Percentiles rank a stretch among this genome's conserved stretches.
Evolutionary conservation across 2,113 vertebrate genomes (phyloP).

Genomic region (Alouatta palliata): DNA sequence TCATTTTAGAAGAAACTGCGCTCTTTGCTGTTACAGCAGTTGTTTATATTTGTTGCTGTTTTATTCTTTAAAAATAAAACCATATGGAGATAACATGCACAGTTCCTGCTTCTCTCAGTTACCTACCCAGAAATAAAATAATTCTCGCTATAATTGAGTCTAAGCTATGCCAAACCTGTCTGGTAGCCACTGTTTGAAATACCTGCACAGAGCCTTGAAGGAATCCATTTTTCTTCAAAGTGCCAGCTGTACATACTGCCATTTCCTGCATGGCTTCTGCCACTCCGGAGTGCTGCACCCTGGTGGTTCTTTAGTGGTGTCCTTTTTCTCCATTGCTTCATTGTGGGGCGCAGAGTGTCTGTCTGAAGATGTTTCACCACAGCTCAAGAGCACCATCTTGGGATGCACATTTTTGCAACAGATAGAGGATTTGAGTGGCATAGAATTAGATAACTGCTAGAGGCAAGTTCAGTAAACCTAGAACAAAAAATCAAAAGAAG

Average conservation of each 20-base stretch:
- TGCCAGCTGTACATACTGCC: not conserved
- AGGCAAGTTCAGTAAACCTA: not conserved
- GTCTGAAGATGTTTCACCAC: not conserved
- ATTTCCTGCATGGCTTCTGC: not conserved
- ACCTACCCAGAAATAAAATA: conserved; percentile 32
- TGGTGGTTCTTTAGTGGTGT: not conserved
- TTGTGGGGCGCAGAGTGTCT: not conserved
- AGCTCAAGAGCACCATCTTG: not conserved
- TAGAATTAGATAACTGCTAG: not conserved
- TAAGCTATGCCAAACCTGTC: not conserved
- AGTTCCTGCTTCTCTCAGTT: not conserved
- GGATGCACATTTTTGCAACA: not conserved
- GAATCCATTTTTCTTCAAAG: not conserved
- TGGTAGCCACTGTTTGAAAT: not conserved
- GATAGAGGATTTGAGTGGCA: not conserved
- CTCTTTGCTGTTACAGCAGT: not conserved
- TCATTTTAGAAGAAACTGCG: not conserved
- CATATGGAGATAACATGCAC: not conserved
- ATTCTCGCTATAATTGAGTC: not conserved
- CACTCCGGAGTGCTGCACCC: not conserved
- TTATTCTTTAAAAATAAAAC: conserved; percentile 20
- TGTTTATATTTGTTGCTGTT: not conserved
- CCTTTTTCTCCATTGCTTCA: not conserved
- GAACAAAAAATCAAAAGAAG: not conserved
- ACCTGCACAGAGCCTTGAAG: not conserved